Percentiles rank a stretch among this genome's conserved stretches.
phyloP scores from a whole-genome alignment of 2,888 invertebrate species.

The Rhorus exstirpatorius region DNA sequence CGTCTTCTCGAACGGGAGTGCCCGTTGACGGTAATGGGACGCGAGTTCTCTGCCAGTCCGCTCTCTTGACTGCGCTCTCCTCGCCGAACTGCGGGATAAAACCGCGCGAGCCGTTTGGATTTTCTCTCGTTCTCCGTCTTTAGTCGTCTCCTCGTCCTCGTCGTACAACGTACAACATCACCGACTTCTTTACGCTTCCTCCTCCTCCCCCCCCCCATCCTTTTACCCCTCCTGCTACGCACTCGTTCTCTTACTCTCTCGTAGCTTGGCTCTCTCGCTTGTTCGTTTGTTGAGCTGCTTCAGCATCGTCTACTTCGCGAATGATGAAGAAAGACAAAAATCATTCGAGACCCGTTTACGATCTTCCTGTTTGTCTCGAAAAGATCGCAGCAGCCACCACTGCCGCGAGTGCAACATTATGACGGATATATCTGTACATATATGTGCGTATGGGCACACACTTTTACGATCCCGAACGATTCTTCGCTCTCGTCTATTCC shows the following conservation, averaged over 20 bases:
- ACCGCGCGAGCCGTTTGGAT: constrained; percentile 18
- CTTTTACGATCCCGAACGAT: constrained; percentile 44
- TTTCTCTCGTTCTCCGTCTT: constrained; percentile 42
- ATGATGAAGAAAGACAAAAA: constrained; percentile 25
- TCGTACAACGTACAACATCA: too few species aligned
- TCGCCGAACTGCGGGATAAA: constrained; percentile 57
- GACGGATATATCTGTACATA: background rate
- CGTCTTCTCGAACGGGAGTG: constrained; percentile 75
- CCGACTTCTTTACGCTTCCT: constrained; percentile 1
- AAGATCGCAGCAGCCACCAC: constrained; percentile 34
- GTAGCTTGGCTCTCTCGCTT: constrained; percentile 1
- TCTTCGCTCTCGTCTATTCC: constrained; percentile 32
- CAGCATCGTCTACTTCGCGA: constrained; percentile 8
- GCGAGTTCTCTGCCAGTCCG: constrained; percentile 52
- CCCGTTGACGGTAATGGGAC: constrained; percentile 75
- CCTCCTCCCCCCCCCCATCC: background rate
- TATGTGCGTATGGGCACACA: constrained; percentile 15
- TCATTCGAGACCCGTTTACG: constrained; percentile 68
- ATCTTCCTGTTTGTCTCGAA: constrained; percentile 70
- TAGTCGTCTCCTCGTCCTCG: constrained; percentile 4
- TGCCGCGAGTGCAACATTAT: constrained; percentile 10
- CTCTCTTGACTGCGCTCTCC: constrained; percentile 54
- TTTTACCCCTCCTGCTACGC: background rate
- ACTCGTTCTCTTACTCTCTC: constrained; percentile 7
- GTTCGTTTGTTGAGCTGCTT: constrained; percentile 37